phyloP scores from a whole-genome alignment of 2,113 vertebrate species.

The Turdus rufiventris region DNA sequence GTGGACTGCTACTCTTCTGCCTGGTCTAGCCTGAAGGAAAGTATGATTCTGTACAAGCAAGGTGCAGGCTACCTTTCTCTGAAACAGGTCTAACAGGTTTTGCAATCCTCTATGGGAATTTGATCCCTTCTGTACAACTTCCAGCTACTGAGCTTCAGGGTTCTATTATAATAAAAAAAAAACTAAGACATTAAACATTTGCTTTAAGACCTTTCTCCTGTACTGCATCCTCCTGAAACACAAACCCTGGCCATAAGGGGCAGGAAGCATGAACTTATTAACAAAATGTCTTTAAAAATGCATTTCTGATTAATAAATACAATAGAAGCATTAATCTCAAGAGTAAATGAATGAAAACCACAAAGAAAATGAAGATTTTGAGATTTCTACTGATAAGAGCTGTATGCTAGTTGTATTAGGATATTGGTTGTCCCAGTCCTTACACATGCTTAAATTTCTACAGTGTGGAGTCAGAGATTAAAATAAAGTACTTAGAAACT shows the following conservation, averaged over 20 bases:
- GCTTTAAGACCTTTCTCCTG: not conserved
- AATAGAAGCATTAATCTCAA: not conserved
- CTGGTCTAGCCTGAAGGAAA: not conserved
- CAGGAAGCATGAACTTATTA: not conserved
- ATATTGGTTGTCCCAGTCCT: not conserved
- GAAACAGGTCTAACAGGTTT: not conserved
- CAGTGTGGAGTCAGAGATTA: not conserved
- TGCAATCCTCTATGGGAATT: not conserved
- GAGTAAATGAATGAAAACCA: not conserved
- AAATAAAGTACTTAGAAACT: not conserved
- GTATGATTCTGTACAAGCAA: rapidly evolving
- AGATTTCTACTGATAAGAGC: not conserved
- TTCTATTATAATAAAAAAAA: not conserved
- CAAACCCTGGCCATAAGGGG: not conserved
- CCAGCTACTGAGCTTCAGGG: not conserved
- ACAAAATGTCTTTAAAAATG: not conserved
- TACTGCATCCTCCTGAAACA: not conserved
- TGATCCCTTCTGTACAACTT: not conserved
- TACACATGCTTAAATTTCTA: not conserved
- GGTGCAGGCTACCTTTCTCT: not conserved
- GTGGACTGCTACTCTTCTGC: not conserved
- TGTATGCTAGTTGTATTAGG: not conserved
- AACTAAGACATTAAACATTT: not conserved
- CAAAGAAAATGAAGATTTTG: not conserved
- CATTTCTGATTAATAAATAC: not conserved